A percentile compares a stretch with the other conserved stretches of the same genome.
Evolutionary conservation across 2,113 vertebrate species (phyloP).

Genomic region (Labeo rohita): DNA sequence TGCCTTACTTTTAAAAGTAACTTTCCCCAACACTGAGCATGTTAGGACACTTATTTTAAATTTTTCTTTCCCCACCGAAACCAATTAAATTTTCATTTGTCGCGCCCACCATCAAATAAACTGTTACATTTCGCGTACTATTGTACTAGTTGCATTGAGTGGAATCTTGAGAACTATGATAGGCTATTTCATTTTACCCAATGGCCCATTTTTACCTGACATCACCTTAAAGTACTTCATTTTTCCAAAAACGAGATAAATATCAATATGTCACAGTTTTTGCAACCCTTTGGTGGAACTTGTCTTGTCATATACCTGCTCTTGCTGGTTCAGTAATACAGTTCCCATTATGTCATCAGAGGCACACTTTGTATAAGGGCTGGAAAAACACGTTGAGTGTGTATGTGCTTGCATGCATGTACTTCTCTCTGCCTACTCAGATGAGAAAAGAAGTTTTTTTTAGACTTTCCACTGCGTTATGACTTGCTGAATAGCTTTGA

Average conservation of each 20-base stretch:
- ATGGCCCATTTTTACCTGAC: background rate
- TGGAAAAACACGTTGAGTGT: constrained; percentile 28
- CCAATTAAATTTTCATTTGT: no score
- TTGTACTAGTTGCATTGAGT: background rate
- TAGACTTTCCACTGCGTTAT: constrained; percentile 10
- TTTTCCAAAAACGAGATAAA: background rate
- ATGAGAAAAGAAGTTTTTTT: constrained; percentile 17
- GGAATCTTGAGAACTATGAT: background rate
- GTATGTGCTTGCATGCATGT: background rate
- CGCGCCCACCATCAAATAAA: no score
- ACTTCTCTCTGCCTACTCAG: constrained; percentile 2
- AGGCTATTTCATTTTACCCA: background rate
- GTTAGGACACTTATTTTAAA: no score
- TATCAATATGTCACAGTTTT: background rate
- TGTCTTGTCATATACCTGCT: background rate
- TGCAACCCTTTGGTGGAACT: constrained; percentile 5
- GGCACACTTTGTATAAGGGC: constrained; percentile 24
- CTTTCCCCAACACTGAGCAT: no score
- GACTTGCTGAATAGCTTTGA: background rate
- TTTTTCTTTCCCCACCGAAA: no score
- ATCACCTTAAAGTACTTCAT: background rate
- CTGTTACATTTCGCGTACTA: no score
- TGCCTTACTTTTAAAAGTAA: no score
- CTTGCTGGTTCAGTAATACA: constrained; percentile 28
- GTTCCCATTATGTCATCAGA: constrained; percentile 56